These are phyloP conservation scores for Archilochus colubris DNA, from an alignment of 2,113 vertebrate species.

Conservation along the genomic window DNA sequence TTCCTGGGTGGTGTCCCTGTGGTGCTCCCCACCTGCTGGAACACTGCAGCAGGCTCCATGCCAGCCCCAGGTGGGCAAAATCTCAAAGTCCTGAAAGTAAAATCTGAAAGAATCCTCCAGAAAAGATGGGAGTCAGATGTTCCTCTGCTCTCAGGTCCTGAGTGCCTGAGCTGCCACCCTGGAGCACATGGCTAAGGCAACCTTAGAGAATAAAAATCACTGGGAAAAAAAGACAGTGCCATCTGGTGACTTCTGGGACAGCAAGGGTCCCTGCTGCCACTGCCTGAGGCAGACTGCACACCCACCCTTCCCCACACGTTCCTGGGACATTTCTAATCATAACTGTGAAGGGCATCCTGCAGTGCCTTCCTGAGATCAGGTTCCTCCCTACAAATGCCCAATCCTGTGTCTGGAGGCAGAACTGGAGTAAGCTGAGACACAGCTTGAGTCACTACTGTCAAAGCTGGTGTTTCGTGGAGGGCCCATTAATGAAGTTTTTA, in stretches of 20 bases:
- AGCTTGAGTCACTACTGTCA: not conserved
- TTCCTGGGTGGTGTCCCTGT: not conserved
- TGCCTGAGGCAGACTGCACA: not conserved
- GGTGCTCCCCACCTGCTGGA: not conserved
- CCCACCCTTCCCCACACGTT: slow-evolving; percentile 36
- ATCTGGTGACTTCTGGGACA: not conserved
- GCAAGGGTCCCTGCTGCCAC: not conserved
- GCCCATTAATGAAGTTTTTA: not conserved
- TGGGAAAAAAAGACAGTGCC: slow-evolving; percentile 52
- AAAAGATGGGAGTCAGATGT: not conserved
- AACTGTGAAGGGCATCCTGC: slow-evolving; percentile 60
- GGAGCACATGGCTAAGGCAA: not conserved
- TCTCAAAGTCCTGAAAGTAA: not conserved
- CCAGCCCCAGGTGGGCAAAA: not conserved
- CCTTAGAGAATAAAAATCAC: slow-evolving; percentile 40
- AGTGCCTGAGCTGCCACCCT: not conserved
- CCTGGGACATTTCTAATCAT: slow-evolving; percentile 67
- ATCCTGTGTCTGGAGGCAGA: not conserved
- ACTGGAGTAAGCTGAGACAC: not conserved
- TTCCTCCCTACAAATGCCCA: slow-evolving; percentile 1
- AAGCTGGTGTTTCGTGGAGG: not conserved
- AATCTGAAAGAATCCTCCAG: not conserved
- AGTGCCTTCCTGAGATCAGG: slow-evolving; percentile 42
- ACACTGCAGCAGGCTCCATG: not conserved
- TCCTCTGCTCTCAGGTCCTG: not conserved